phyloP scores from a whole-genome alignment of 2,797 vertebrate genomes.

The Diceros bicornis region DNA sequence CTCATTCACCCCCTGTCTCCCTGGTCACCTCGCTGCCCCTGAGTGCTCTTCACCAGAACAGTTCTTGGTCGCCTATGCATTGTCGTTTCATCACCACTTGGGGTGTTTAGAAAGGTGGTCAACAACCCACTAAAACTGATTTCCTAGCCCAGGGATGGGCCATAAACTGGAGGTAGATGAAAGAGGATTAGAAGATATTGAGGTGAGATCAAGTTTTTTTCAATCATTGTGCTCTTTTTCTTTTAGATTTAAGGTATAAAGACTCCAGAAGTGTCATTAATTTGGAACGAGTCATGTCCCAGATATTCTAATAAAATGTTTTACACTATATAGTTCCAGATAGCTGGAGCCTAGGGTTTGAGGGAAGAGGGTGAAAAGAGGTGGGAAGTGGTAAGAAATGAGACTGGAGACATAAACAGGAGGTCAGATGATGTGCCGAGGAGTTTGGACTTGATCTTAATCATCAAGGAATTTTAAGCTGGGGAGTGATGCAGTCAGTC shows the following conservation, averaged over 20 bases:
- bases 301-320: background rate
- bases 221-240: background rate
- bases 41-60: background rate
- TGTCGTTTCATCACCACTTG: background rate
- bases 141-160: background rate
- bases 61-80: background rate
- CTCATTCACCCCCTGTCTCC: background rate
- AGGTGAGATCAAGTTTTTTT: background rate
- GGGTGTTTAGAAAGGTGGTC: background rate
- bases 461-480: conserved; percentile 9
- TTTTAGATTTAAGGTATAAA: background rate
- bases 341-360: background rate
- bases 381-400: background rate
- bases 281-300: background rate
- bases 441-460: background rate
- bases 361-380: background rate
- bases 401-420: background rate
- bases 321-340: background rate
- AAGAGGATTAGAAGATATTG: conserved; percentile 15
- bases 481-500: background rate
- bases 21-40: no score
- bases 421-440: background rate
- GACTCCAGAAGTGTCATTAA: conserved; percentile 2
- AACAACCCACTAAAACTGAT: conserved; percentile 11
- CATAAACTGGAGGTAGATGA: background rate